phyloP scores from a whole-genome alignment of 2,888 invertebrate species.

The Crematogaster levior region DNA sequence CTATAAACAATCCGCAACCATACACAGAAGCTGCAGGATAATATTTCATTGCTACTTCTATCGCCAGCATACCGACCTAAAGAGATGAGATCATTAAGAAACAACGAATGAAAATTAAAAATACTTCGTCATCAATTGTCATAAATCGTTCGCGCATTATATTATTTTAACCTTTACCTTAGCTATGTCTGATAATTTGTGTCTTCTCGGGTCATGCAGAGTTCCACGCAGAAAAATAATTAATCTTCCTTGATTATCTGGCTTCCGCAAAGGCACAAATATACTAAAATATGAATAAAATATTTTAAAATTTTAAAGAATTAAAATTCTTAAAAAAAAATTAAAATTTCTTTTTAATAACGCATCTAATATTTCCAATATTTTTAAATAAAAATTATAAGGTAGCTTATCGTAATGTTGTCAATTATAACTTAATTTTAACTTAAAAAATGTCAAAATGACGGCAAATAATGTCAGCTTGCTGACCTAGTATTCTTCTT shows the following conservation, averaged over 20 bases:
- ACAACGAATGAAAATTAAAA: not conserved
- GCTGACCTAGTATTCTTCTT: too few species aligned
- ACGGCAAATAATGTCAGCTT: too few species aligned
- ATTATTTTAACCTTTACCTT: conserved; percentile 83
- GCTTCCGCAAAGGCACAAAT: conserved; percentile 87
- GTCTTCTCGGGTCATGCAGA: conserved; percentile 87
- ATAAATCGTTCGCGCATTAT: not conserved
- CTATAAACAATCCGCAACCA: conserved; percentile 89
- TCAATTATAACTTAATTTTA: too few species aligned
- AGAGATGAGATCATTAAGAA: not conserved
- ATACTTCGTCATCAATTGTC: not conserved
- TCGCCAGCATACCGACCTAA: conserved; percentile 87
- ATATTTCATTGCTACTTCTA: conserved; percentile 87
- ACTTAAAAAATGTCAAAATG: too few species aligned
- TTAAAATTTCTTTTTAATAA: not conserved
- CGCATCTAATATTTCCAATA: not conserved
- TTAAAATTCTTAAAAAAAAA: not conserved
- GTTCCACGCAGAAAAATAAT: conserved; percentile 88
- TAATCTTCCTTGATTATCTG: conserved; percentile 86
- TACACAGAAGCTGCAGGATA: conserved; percentile 86
- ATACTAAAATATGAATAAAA: conserved; percentile 80
- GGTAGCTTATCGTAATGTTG: too few species aligned
- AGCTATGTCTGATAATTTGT: conserved; percentile 88
- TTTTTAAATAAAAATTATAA: too few species aligned
- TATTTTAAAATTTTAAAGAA: not conserved